Evolutionary conservation across 2,888 invertebrate genomes (phyloP), one percentile per base, ranked within the genome.

Genomic region (Matsumyia berberina): DNA sequence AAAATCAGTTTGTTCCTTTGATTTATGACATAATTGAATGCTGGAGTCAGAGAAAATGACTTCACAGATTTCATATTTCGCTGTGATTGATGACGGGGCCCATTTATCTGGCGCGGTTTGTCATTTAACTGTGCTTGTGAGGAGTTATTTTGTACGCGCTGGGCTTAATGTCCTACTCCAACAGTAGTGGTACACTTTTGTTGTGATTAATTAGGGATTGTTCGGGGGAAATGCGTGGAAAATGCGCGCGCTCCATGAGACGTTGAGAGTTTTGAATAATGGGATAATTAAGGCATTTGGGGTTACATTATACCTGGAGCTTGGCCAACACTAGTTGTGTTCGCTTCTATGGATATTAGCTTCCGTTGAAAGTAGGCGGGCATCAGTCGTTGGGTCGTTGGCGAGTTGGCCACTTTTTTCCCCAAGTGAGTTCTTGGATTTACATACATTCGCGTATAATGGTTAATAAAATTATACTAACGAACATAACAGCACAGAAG

Each of bases 191-290:
- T 42, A 44, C 35, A 60, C 46, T 76, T 69, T 69, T 69, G 53
- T 72, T 60, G 60, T 72, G 77, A 82, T 82, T 66, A 82, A 78
- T 82, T 72, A 58, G 46, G 66, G 42, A 77, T 66, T 66, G 70
- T 82, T 76, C 19, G 49, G 19, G 62, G 49, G 49, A 73, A 70
- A 58, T 70, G 81, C 70, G 70, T 77, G 76, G 81, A 81, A 81
- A 81, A 77, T 55, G 53, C 44, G 46, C 49, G 17, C 64, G 33
- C 19, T 39, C 12, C 9, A 44, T n/a, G n/a, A 51, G 17, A 58
- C 57, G 69, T 49, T 57, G 62, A 46, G n/a, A n/a, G 39, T 62
- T 72, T 67, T 83, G 79, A 79, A 73, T 73, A 83, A 83, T 74
- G 72, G 29, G 31, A 64, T 66, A 79, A 83, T 83, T 79, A 83